These are phyloP conservation scores for Pentamera pediparva DNA, from an alignment of 53 echinoderm and acorn worm genomes.

Conservation along the genomic window DNA sequence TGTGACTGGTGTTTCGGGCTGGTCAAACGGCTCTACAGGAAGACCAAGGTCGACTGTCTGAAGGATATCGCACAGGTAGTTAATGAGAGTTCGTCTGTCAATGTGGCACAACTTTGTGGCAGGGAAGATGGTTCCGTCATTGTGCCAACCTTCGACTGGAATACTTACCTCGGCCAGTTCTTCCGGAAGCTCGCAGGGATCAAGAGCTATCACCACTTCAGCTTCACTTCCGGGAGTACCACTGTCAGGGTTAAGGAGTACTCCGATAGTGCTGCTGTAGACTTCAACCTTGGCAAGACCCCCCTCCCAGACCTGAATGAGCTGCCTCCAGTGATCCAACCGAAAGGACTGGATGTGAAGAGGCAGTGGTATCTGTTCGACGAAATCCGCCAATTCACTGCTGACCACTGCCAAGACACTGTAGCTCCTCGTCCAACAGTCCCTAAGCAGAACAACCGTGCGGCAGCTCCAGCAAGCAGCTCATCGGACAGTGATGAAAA, in stretches of 20 bases:
- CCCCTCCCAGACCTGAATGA: neutral
- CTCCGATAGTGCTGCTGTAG: neutral
- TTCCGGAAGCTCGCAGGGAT: neutral
- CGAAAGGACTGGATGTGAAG: neutral
- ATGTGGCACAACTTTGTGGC: neutral
- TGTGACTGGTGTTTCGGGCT: slow-evolving; percentile 46
- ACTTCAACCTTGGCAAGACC: neutral
- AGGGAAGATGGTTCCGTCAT: neutral
- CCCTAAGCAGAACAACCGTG: neutral
- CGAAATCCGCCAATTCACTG: neutral
- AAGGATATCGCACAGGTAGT: slow-evolving; percentile 29
- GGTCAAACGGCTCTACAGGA: no score
- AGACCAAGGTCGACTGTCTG: slow-evolving; percentile 11
- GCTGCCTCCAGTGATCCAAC: neutral
- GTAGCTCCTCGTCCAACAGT: neutral
- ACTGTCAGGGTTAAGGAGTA: neutral
- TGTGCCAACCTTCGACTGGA: neutral
- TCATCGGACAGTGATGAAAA: no score
- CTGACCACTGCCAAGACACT: neutral
- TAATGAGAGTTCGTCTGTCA: neutral
- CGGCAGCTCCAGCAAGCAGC: neutral
- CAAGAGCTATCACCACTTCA: neutral
- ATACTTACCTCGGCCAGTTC: neutral
- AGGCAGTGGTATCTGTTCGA: neutral
- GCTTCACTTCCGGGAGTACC: neutral